A percentile compares a stretch with the other conserved stretches of the same genome.
These are phyloP conservation scores for Protophormia terraenovae DNA, from an alignment of 2,888 invertebrate genomes.

Conservation along the genomic window DNA sequence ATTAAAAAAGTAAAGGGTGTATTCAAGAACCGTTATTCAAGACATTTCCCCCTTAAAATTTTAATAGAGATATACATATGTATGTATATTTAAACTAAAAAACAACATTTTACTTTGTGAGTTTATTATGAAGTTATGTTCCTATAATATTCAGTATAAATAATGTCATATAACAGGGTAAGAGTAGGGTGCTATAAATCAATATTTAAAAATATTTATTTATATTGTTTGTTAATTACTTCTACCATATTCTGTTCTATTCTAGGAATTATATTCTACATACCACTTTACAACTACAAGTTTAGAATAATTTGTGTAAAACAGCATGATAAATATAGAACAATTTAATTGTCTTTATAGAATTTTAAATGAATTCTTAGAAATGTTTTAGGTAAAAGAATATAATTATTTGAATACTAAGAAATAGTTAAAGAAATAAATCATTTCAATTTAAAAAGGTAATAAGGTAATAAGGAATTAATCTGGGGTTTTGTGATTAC, in stretches of 20 bases:
- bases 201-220: conserved; percentile 22
- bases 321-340: too few relatives aligned
- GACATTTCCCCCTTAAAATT: background rate
- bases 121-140: background rate
- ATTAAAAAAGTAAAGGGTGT: background rate
- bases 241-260: too few relatives aligned
- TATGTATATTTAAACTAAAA: background rate
- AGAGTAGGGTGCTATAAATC: background rate
- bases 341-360: too few relatives aligned
- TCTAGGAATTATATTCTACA: background rate
- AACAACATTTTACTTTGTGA: background rate
- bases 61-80: background rate
- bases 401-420: too few relatives aligned
- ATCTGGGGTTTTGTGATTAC: too few relatives aligned
- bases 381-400: too few relatives aligned
- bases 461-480: too few relatives aligned
- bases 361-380: background rate
- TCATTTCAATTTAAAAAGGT: too few relatives aligned
- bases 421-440: too few relatives aligned
- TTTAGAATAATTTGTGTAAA: too few relatives aligned
- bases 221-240: background rate
- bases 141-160: too few relatives aligned
- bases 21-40: background rate
- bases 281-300: too few relatives aligned
- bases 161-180: background rate